Base-by-base conservation (phyloP, 2,888 invertebrate species). In the Calliopum simillimum region DNA sequence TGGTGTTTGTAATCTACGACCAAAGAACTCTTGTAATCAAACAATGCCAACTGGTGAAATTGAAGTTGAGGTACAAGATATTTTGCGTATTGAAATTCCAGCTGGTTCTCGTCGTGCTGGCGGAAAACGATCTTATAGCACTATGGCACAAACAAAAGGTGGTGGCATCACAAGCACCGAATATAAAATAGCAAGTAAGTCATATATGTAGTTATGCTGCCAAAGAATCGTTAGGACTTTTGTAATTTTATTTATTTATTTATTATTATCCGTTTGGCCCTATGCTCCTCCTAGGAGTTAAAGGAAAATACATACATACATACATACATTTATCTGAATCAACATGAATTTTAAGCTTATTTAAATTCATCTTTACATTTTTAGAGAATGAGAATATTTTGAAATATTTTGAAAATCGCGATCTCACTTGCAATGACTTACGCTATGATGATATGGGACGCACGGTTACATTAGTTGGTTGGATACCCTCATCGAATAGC, bases 31-130 rank as follows among this genome's bases (percentile, higher is more conserved):
- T 1, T 82, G 81, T 64, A 87, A 87, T 75, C 80, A 84, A 73
- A 84, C 85, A 23, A 84, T 87, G 82, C 81, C 84, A 4, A 87
- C 87, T 0, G 87, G 87, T 0, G 85, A 85, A 46, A 81, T 87
- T 16, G 87, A 87, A 73, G 86, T 87, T 3, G 83, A 85, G 68
- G 85, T 87, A 4, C 83, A 85, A 63, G 84, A 87, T 65, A 84
- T 86, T 56, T 69, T 82, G 4, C 82, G 80, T 55, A 80, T 84
- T 58, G 82, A 82, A 41, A 79, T 80, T 58, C 77, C 79, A 4
- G 73, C 79, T 3, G 80, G 78, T 4, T 76, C 75, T 0, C 81
- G 81, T 46, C 78, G 81, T 16, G 79, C 81, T 12, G 83, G 83
- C 1, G 82, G 83, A 63, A 85, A 86, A 70, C 82, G 86, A 21